These are phyloP conservation scores for Platycheirus albimanus DNA, from an alignment of 2,888 invertebrate species.

Conservation along the genomic window DNA sequence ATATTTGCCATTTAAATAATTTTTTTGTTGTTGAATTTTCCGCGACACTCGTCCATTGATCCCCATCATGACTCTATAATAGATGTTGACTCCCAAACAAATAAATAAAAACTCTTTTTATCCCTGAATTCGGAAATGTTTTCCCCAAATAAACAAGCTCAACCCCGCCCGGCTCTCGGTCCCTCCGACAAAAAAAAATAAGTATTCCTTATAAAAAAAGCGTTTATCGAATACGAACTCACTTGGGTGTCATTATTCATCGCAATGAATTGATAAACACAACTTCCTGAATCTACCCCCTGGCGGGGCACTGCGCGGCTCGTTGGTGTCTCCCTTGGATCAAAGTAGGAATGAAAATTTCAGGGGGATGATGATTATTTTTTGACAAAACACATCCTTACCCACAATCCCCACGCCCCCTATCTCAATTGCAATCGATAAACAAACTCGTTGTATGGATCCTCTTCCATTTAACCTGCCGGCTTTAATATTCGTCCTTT, in stretches of 20 bases:
- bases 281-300: conserved; percentile 37
- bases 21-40: conserved; percentile 24
- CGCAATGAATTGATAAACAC: conserved; percentile 69
- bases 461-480: conserved; percentile 7
- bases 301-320: too few relatives aligned
- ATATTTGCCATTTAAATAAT: conserved; percentile 47
- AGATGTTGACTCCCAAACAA: conserved; percentile 55
- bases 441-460: conserved; percentile 10
- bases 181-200: conserved; percentile 3
- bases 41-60: conserved; percentile 48
- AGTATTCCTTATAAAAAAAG: conserved; percentile 29
- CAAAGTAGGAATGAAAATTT: not conserved
- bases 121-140: conserved; percentile 14
- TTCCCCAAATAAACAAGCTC: conserved; percentile 39
- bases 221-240: conserved; percentile 67
- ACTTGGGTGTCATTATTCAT: conserved; percentile 69
- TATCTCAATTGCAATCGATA: conserved; percentile 3
- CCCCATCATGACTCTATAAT: conserved; percentile 51
- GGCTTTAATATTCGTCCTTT: conserved; percentile 28
- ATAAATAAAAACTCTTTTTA: conserved; percentile 51
- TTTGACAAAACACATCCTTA: conserved; percentile 43
- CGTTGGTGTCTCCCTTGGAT: not conserved
- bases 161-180: not conserved
- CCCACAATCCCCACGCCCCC: not conserved
- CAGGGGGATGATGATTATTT: conserved; percentile 2